These are phyloP conservation scores for Cassiopea andromeda DNA, from an alignment of 30 jellyfish, hydroid and myxozoan genomes.

Conservation along the genomic window DNA sequence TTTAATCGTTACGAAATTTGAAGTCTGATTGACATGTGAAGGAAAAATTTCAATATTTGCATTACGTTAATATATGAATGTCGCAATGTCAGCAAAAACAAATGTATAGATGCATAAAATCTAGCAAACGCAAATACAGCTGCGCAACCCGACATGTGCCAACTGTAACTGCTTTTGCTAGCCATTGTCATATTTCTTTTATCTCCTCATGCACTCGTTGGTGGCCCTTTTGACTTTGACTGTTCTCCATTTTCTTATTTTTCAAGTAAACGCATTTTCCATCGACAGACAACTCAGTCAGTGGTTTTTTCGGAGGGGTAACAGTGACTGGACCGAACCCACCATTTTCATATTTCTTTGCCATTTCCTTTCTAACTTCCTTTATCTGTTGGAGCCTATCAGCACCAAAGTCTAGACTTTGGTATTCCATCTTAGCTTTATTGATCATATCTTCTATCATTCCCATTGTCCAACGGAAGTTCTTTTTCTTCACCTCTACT, in stretches of 20 bases:
- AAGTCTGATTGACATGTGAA: too few species aligned
- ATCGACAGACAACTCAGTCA: not conserved
- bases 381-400: constrained; percentile 50
- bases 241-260: not conserved
- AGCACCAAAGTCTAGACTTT: constrained; percentile 41
- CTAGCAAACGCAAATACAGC: too few species aligned
- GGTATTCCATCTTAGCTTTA: constrained; percentile 45
- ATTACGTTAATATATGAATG: too few species aligned
- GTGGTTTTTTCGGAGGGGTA: not conserved
- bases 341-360: not conserved
- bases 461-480: constrained; percentile 43
- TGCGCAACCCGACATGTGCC: constrained; percentile 4
- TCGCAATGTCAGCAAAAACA: too few species aligned
- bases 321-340: constrained; percentile 27
- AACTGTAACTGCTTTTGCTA: constrained; percentile 42
- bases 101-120: too few species aligned
- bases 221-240: constrained; percentile 22
- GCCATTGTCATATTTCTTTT: constrained; percentile 58
- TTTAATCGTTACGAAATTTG: too few species aligned
- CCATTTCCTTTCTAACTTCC: constrained; percentile 52
- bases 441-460: constrained; percentile 33
- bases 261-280: not conserved
- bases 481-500: not conserved
- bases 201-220: constrained; percentile 53
- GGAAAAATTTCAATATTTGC: too few species aligned